These are phyloP conservation scores for Notolabrus celidotus DNA, from an alignment of 2,797 vertebrate genomes.

Conservation along the genomic window DNA sequence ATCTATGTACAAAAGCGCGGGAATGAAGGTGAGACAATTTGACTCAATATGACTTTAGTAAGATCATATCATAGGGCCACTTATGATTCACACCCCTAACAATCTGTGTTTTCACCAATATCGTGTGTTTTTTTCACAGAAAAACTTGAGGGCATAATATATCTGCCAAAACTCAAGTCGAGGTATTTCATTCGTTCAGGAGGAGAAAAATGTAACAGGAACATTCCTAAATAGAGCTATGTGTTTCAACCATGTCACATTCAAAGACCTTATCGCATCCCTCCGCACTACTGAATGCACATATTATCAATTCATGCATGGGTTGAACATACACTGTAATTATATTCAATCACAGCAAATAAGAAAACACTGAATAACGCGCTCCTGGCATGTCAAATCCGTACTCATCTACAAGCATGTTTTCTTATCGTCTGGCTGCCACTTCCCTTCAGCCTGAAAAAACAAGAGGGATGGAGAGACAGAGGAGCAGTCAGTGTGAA, in stretches of 20 bases:
- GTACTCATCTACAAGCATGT: slow-evolving; percentile 58
- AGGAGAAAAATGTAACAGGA: neutral
- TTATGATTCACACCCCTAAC: too few species aligned
- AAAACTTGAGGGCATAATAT: too few species aligned
- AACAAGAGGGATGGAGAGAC: slow-evolving; percentile 56
- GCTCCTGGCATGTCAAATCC: slow-evolving; percentile 57
- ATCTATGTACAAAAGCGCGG: too few species aligned
- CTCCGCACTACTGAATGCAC: slow-evolving; percentile 24
- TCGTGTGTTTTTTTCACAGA: too few species aligned
- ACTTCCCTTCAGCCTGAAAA: slow-evolving; percentile 62
- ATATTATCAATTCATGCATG: slow-evolving; percentile 57
- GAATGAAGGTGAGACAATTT: too few species aligned
- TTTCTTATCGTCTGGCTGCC: slow-evolving; percentile 72
- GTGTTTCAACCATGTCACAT: slow-evolving; percentile 26
- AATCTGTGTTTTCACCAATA: too few species aligned
- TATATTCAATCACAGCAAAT: slow-evolving; percentile 59
- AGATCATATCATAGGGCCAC: too few species aligned
- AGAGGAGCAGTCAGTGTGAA: slow-evolving; percentile 70
- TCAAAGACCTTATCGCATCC: neutral
- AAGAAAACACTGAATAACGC: slow-evolving; percentile 73
- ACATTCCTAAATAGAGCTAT: neutral
- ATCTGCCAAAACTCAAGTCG: too few species aligned
- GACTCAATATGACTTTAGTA: too few species aligned
- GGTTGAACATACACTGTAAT: slow-evolving; percentile 65
- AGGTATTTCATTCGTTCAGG: too few species aligned